Evolutionary conservation across 2,888 invertebrate species (phyloP).

Genomic region (Andrena chrysosceles): DNA sequence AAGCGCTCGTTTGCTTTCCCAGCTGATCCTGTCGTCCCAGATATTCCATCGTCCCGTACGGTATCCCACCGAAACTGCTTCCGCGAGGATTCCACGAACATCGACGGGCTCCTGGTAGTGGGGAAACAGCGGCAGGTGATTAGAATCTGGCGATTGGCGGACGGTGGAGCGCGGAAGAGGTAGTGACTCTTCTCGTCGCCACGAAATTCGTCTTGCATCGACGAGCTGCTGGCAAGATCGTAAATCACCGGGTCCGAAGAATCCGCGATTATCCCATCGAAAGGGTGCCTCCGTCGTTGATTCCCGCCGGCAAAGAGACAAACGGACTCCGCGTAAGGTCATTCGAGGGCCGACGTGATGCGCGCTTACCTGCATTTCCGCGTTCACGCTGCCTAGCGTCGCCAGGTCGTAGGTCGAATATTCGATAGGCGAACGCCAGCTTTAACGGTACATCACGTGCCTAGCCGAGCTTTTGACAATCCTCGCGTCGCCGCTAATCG

Average conservation of each 20-base stretch:
- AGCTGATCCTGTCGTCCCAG: too few relatives aligned
- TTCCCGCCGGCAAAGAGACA: constrained; percentile 63
- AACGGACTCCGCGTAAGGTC: constrained; percentile 67
- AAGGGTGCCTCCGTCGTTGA: constrained; percentile 36
- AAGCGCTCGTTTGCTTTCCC: too few relatives aligned
- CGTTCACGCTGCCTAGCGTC: constrained; percentile 69
- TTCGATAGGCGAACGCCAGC: constrained; percentile 72
- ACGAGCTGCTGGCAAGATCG: constrained; percentile 41
- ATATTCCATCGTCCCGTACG: too few relatives aligned
- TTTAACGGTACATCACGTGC: constrained; percentile 73
- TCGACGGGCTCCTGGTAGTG: too few relatives aligned
- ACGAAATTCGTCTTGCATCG: constrained; percentile 46
- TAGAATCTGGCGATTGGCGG: constrained; percentile 28
- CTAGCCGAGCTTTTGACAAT: constrained; percentile 72
- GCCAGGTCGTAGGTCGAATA: constrained; percentile 72
- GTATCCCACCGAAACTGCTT: too few relatives aligned
- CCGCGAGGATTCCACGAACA: too few relatives aligned
- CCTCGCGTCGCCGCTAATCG: constrained; percentile 64
- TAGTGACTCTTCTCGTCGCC: constrained; percentile 5
- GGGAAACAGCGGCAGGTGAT: not conserved
- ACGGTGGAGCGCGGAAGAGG: not conserved
- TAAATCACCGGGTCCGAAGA: constrained; percentile 50
- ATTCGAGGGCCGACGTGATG: constrained; percentile 45
- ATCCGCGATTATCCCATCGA: constrained; percentile 61
- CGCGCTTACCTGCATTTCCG: constrained; percentile 65